Evolutionary conservation across 35 echinoderm and acorn worm species (phyloP), one percentile per base, ranked within the genome.

Genomic region (Ophioderma brevispina): DNA sequence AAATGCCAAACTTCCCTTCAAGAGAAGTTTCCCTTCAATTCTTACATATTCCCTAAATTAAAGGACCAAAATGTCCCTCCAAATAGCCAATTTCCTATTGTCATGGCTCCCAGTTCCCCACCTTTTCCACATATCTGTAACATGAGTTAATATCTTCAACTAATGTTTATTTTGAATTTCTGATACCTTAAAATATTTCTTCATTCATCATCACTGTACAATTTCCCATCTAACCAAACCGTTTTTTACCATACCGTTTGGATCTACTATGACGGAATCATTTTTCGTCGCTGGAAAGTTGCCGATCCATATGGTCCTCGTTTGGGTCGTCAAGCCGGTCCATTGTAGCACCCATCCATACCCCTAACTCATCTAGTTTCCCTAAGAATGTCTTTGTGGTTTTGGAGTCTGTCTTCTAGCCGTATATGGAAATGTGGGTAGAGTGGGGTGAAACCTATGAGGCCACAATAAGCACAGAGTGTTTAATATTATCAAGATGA

Each of bases 251-350:
- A 5, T 87, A 95, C 94, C 94, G 80, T 88, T n/a, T 30, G 89
- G 90, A 80, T 95, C 94, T 19, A 95, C 89, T 4, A 95, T 86
- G 4, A 95, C 52, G 32, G 93, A 95, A 76, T 95, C 93, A 70
- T 95, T 76, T n/a, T 77, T 90, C 93, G 38, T 91, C 93, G 55
- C 91, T 86, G 18, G 89, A 87, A n/a, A 32, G 93, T 95, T 31
- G 84, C 87, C 21, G 93, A 91, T 36, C 89, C 90, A 30, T 89
- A 79, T 0, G 94, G 94, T 78, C 90, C 90, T 70, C 88, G 90
- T 64, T n/a, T 94, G 92, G 40, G 94, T 92, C 64, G 88, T 76
- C 19, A 70, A 95, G 90, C 76, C 91, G 78, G 36, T 95, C 94
- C 86, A 92, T 92, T 31, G 90, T 95, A 46, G 94, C 90, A 77